Evolutionary conservation across 2,797 vertebrate genomes (phyloP).

Genomic region (Propithecus perrieri): DNA sequence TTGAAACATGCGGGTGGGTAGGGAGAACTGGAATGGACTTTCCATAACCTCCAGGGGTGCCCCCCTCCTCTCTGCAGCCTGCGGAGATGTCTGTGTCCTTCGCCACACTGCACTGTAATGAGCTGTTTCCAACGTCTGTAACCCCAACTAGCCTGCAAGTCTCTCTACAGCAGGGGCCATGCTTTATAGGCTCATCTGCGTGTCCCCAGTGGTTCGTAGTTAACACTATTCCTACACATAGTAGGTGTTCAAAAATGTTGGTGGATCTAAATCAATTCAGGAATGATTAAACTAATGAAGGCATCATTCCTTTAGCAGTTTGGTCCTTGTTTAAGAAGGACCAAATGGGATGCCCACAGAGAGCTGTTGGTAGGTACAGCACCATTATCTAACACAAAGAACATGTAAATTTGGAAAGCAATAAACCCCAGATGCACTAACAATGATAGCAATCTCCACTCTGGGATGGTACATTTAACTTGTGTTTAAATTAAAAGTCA

Average conservation of each 20-base stretch:
- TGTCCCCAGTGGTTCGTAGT: background rate
- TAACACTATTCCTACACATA: background rate
- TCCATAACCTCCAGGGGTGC: no score
- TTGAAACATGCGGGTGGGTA: background rate
- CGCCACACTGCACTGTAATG: background rate
- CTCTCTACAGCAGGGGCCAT: background rate
- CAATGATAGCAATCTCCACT: background rate
- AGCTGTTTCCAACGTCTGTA: background rate
- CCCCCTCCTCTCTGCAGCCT: background rate
- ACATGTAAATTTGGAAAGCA: slow-evolving; percentile 24
- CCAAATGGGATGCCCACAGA: background rate
- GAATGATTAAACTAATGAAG: background rate
- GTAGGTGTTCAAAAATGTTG: background rate
- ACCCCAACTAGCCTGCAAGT: background rate
- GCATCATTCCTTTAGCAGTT: background rate
- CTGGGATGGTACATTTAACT: slow-evolving; percentile 37
- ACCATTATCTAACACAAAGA: background rate
- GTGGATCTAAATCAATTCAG: background rate
- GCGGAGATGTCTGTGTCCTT: background rate
- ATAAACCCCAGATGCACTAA: background rate
- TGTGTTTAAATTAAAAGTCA: slow-evolving; percentile 50
- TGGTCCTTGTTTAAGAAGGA: background rate
- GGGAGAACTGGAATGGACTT: background rate
- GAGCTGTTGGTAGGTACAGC: background rate
- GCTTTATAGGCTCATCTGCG: no score